These are phyloP conservation scores for Chiloscyllium punctatum DNA, from an alignment of 2,797 vertebrate genomes.

Conservation along the genomic window DNA sequence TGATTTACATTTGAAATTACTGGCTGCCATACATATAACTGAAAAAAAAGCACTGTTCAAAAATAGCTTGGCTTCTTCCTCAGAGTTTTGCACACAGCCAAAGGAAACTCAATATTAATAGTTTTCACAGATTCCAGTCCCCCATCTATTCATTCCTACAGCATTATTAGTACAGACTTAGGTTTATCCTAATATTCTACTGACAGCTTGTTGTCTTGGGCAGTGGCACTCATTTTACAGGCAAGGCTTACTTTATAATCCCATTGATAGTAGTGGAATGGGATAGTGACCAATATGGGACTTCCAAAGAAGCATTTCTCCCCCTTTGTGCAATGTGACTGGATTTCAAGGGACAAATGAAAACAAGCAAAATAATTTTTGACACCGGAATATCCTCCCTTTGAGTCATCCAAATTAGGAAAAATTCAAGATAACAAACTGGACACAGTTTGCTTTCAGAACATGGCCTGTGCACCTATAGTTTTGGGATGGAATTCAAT, in stretches of 20 bases:
- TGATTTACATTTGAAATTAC: slow-evolving; percentile 1
- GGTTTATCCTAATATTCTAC: not conserved
- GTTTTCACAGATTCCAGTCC: not conserved
- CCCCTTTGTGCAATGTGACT: not conserved
- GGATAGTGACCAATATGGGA: not conserved
- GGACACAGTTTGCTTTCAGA: not conserved
- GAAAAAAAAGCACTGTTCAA: not conserved
- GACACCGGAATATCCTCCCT: not conserved
- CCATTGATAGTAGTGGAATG: not conserved
- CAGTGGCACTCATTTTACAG: not conserved
- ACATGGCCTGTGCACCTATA: not conserved
- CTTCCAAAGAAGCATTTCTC: not conserved
- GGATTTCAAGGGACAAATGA: not conserved
- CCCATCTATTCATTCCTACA: not conserved
- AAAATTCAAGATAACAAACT: not conserved
- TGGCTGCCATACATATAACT: not conserved
- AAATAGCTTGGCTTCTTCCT: not conserved
- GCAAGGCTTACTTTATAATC: not conserved
- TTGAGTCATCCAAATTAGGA: not conserved
- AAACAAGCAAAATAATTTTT: not conserved
- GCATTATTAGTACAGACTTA: not conserved
- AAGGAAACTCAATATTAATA: not conserved
- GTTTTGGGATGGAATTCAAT: not conserved
- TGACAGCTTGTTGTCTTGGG: not conserved
- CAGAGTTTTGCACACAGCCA: not conserved